Conservation (phyloP, 53 echinoderm and acorn worm genomes). For the Holothuria scabra region DNA sequence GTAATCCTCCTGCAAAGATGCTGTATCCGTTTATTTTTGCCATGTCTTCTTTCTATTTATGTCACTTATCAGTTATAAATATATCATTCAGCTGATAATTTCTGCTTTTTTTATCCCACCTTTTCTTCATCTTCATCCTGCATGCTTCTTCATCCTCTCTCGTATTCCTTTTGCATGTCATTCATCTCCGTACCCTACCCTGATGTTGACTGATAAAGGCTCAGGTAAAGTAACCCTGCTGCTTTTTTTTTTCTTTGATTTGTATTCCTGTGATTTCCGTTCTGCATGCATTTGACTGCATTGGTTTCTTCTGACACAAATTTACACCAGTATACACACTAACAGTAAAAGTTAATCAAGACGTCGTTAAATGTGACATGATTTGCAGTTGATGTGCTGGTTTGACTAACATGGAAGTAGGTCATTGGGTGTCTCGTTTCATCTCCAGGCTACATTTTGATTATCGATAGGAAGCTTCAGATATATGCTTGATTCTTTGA, state of each 20-base stretch:
- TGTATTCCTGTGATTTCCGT: too few species aligned
- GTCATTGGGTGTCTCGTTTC: too few species aligned
- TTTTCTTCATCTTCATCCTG: not conserved
- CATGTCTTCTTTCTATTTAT: not conserved
- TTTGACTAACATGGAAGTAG: too few species aligned
- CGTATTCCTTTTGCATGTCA: conserved; percentile 16
- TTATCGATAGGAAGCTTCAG: too few species aligned
- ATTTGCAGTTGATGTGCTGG: too few species aligned
- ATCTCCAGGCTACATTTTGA: too few species aligned
- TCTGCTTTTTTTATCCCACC: not conserved
- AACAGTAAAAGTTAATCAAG: too few species aligned
- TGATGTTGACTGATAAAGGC: conserved; percentile 49
- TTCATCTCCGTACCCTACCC: conserved; percentile 5
- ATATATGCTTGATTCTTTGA: too few species aligned
- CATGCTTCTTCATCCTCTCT: not conserved
- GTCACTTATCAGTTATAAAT: not conserved
- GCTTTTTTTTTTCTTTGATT: not conserved
- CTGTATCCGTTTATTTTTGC: not conserved
- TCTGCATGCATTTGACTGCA: too few species aligned
- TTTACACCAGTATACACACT: too few species aligned
- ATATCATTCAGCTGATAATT: not conserved
- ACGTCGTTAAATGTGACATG: too few species aligned
- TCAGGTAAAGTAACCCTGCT: conserved; percentile 80
- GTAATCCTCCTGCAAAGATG: not conserved
- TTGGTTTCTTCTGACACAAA: too few species aligned